Conservation (phyloP, 2,888 invertebrate genomes). For the Philopedon plagiatum region DNA sequence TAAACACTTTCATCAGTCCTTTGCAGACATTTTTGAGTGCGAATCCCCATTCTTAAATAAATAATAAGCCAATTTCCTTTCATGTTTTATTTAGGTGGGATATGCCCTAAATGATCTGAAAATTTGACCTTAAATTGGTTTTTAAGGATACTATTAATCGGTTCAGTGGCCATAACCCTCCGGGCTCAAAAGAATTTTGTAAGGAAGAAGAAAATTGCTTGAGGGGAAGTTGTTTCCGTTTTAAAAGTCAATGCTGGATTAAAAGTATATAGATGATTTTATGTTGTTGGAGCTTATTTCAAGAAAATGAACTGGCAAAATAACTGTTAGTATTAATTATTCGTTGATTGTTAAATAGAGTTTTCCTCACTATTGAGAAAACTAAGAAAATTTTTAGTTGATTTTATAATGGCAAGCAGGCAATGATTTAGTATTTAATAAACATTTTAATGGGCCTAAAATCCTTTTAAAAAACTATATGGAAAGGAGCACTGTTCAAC, state of each 20-base stretch:
- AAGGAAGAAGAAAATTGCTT: constrained; percentile 6
- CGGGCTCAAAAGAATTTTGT: constrained; percentile 10
- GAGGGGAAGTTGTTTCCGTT: background rate
- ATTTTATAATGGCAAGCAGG: no score
- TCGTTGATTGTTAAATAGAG: no score
- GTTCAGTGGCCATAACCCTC: constrained; percentile 18
- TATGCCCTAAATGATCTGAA: constrained; percentile 19
- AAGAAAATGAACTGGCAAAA: no score
- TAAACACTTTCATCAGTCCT: background rate
- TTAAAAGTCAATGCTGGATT: background rate
- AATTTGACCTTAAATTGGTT: constrained; percentile 23
- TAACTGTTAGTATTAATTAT: no score
- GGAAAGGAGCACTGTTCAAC: no score
- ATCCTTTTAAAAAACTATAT: no score
- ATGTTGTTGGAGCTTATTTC: background rate
- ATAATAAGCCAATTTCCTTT: constrained; percentile 20
- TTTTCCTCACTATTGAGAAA: no score
- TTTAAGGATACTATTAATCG: constrained; percentile 20
- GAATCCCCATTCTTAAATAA: constrained; percentile 11
- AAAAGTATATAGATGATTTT: background rate
- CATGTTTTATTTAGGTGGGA: constrained; percentile 9
- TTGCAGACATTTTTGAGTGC: background rate
- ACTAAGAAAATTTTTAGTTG: no score
- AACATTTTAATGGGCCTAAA: no score
- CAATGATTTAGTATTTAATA: no score